Evolutionary conservation across 53 echinoderm and acorn worm species (phyloP), one percentile per base, ranked within the genome.

Genomic region (Patiria pectinifera): DNA sequence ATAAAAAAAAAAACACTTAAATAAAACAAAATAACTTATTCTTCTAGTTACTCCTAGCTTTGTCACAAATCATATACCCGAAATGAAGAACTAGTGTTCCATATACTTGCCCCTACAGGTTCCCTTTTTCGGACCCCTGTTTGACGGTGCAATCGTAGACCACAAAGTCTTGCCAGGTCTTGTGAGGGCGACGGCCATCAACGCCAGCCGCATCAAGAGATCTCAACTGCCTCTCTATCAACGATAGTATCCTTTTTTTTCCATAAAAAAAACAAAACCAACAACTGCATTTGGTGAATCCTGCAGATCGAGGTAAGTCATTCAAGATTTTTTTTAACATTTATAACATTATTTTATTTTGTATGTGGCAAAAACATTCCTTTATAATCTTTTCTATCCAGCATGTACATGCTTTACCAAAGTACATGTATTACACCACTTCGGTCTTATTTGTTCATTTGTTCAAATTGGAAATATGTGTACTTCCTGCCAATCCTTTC

Each of bases 141-240:
- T 98, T 93, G 96, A 98, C 71, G 98, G 98, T 80, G 98, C 98
- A 62, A 95, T 98, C 59, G 95, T 98, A 45, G 98, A 96, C 82
- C 95, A 98, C 85, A 96, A 94, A 26, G 98, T 98, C 26, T 78
- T 98, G 77, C 96, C 98, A 45, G 98, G 96, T 46, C 93, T 98
- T 49, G 95, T 98, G 59, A 87, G 98, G 61, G 95, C 98, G 74
- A 98, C 98, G 3, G 98, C 98, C 74, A 93, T 98, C 93, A 98
- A 96, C 48, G 98, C 98, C 13, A 98, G 96, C 86, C 91, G 98
- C 78, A 89, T 95, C 86, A 98, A 96, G 86, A 83, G 98, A 60
- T 95, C 96, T 6, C 95, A 94, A 69, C 92, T 98, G 21, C 95
- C 95, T 12, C 93, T 93, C 83, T 98, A 98, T 86, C 95, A 98